A percentile compares a stretch with the other conserved stretches of the same genome.
These are phyloP conservation scores for Geopemphigus sp. DNA, from an alignment of 1,140 invertebrate genomes.

Conservation along the genomic window DNA sequence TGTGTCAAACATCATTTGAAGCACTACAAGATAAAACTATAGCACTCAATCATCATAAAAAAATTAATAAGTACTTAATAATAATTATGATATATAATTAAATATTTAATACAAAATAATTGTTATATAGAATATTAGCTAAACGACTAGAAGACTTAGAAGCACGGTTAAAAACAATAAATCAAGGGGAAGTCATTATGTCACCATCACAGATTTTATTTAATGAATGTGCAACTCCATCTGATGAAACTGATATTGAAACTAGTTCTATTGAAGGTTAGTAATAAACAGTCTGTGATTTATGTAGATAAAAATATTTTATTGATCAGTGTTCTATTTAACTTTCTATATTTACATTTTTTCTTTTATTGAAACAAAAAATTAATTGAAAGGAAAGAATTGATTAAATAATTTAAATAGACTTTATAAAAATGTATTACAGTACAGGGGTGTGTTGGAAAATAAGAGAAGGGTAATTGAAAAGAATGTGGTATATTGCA, in stretches of 20 bases:
- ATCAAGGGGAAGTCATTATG: conserved; percentile 26
- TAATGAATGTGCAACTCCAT: conserved; percentile 10
- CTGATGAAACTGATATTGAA: conserved; percentile 42
- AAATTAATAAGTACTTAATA: conserved; percentile 68
- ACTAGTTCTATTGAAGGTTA: conserved; percentile 10
- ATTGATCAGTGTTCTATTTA: no score
- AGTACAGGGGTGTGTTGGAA: no score
- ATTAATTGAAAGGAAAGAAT: background rate
- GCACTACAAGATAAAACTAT: conserved; percentile 80
- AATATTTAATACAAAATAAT: background rate
- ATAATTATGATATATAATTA: background rate
- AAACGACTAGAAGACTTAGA: conserved; percentile 43
- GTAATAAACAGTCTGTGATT: background rate
- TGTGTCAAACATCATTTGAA: conserved; percentile 76
- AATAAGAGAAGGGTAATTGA: no score
- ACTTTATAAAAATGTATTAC: no score
- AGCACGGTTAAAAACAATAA: conserved; percentile 13
- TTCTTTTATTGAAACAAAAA: no score
- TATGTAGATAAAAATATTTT: background rate
- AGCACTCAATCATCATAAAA: conserved; percentile 77
- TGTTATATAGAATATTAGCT: conserved; percentile 30
- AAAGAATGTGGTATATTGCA: no score
- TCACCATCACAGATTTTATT: conserved; percentile 20
- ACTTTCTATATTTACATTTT: no score
- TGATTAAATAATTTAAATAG: no score